Conservation (phyloP, 2,113 vertebrate species). For the Leiothrix lutea region DNA sequence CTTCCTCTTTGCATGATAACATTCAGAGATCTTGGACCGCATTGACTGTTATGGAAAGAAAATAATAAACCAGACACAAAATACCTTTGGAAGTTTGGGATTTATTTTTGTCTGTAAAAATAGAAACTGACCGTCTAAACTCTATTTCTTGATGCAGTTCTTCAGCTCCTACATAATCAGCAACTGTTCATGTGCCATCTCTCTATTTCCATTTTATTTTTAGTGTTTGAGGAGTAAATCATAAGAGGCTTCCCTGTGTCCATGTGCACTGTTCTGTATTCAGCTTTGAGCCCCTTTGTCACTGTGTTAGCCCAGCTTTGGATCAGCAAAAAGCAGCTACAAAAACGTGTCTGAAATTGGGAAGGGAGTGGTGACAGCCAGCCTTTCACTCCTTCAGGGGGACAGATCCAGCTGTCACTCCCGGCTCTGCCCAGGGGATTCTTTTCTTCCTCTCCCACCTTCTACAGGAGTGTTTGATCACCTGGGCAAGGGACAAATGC, state of each 20-base stretch:
- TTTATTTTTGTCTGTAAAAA: neutral
- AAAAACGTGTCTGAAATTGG: neutral
- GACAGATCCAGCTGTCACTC: neutral
- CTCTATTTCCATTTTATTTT: neutral
- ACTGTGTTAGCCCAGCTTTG: neutral
- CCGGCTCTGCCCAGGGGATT: neutral
- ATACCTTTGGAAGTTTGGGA: neutral
- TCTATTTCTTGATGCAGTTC: neutral
- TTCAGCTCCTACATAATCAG: neutral
- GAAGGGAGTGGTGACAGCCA: neutral
- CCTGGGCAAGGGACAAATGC: neutral
- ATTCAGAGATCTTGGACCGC: neutral
- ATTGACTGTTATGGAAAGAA: neutral
- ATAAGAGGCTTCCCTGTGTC: neutral
- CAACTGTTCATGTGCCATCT: neutral
- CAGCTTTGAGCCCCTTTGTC: neutral
- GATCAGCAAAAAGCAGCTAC: neutral
- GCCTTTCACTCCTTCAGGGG: neutral
- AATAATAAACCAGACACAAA: neutral
- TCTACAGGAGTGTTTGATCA: neutral
- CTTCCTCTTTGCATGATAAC: neutral
- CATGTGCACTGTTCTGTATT: neutral
- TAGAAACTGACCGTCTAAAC: neutral
- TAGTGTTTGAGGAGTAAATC: neutral
- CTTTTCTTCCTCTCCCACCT: neutral